phyloP scores from a whole-genome alignment of 2,113 vertebrate genomes.

The Xenopus tropicalis region UCB_Xtro_10.0 CM004444.2:33261001-33261500 shows the following conservation, averaged over 20 bases:
- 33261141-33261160: no score
- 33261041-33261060: no score
- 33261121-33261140: no score
- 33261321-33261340: constrained; percentile 19
- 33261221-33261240: not conserved
- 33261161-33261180: no score
- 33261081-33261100: no score
- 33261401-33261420: constrained; percentile 41
- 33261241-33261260: constrained; percentile 21
- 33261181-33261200: no score
- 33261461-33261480: not conserved
- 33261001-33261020: no score
- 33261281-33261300: constrained; percentile 16
- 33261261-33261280: constrained; percentile 26
- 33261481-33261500: not conserved
- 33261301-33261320: constrained; percentile 18
- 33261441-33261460: not conserved
- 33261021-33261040: no score
- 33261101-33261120: no score
- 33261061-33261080: no score
- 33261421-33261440: constrained; percentile 25
- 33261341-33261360: constrained; percentile 38
- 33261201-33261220: no score
- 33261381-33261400: constrained; percentile 21
- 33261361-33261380: constrained; percentile 22